Base-by-base conservation (phyloP, 2,113 vertebrate genomes). In the Paedocypris sp. region DNA sequence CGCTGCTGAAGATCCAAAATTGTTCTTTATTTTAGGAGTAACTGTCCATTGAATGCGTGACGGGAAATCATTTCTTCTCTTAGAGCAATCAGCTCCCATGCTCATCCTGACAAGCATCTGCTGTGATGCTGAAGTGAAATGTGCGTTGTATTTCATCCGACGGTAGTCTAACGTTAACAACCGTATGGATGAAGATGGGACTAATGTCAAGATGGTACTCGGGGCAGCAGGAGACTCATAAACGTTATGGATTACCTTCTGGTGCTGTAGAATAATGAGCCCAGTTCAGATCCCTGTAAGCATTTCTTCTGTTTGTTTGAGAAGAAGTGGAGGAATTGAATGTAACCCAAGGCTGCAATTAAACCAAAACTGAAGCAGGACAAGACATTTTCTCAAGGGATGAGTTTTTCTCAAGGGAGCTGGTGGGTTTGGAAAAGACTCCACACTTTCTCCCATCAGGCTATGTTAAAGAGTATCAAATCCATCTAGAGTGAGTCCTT, bases 291-390 rank as follows among this genome's bases (percentile, higher is more conserved):
- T 43, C 12, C 2, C 23, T 11, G 18, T 7, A 41, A 28, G 35
- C 5, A 1, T 33, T n/a, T 20, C 36, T 28, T 51, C 35, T 33
- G 28, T 19, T 63, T 31, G 19, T 53, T 31, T 53, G 47, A 31
- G 39, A 53, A 3, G n/a, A 42, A 42, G 22, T 25, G 13, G 48
- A 19, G 49, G 60, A 38, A 16, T 49, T 25, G 48, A 28, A 69
- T 43, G 18, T 38, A 45, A 68, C 64, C 60, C 42, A 16, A 33
- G 56, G 69, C 60, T 29, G 23, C 48, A 67, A 71, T 71, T 64
- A 71, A 64, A 41, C 12, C 23, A 18, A 25, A 32, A 51, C 29
- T 32, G 11, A 66, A 51, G 22, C 48, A 41, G 19, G 39, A 60
- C 53, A 60, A 2, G 12, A 12, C 6, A 2, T 47, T 20, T 23